Evolutionary conservation across 2,113 vertebrate genomes (phyloP).

Genomic region (Misgurnus mizolepis): DNA sequence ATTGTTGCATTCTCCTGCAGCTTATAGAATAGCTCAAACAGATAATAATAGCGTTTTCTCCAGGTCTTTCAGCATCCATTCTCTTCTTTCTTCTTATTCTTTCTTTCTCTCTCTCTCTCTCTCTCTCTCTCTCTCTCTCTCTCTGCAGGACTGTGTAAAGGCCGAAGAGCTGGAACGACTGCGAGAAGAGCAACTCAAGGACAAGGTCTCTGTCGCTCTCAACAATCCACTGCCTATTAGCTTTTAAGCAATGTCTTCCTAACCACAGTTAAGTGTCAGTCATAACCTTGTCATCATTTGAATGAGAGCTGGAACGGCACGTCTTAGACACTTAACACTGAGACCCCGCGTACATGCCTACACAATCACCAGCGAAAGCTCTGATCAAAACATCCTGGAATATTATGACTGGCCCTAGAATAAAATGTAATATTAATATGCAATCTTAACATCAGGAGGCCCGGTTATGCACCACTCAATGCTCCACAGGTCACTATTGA

Average conservation of each 20-base stretch:
- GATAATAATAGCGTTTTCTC: not conserved
- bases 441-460: not conserved
- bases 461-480: not conserved
- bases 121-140: conserved; percentile 7
- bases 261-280: conserved; percentile 14
- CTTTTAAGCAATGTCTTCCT: conserved; percentile 18
- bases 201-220: conserved; percentile 56
- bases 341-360: conserved; percentile 3
- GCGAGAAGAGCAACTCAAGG: conserved; percentile 62
- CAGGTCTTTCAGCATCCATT: not conserved
- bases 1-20: conserved; percentile 7
- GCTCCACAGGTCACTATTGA: not conserved
- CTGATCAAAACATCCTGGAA: conserved; percentile 21
- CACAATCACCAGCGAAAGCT: not conserved
- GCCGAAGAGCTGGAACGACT: conserved; percentile 61
- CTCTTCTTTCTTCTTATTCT: not conserved
- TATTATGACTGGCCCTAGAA: conserved; percentile 30
- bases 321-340: conserved; percentile 20
- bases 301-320: conserved; percentile 15
- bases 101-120: not conserved
- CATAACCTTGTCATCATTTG: conserved; percentile 14
- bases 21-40: not conserved
- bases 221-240: conserved; percentile 9
- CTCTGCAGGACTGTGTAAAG: conserved; percentile 39
- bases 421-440: conserved; percentile 13